Evolutionary conservation across 2,113 vertebrate genomes (phyloP).

Genomic region (Tinamus guttatus): DNA sequence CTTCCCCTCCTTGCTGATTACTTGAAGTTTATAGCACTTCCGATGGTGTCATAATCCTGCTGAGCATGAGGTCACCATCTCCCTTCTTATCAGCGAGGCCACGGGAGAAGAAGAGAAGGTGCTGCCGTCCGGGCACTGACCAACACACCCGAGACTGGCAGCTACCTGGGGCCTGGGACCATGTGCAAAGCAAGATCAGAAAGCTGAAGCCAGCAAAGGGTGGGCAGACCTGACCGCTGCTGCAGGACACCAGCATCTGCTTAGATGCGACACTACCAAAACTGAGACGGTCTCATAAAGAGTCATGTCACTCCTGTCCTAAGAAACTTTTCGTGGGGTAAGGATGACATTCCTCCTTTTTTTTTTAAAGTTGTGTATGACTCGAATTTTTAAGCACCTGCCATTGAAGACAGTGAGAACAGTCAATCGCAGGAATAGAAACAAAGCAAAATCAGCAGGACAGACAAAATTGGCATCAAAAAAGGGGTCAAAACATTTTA

Average conservation of each 20-base stretch:
- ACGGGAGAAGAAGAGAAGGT: background rate
- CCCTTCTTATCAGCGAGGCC: background rate
- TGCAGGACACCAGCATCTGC: background rate
- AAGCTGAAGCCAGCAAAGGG: background rate
- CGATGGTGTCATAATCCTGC: background rate
- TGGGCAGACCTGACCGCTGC: background rate
- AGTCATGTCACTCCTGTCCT: background rate
- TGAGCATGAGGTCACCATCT: slow-evolving; percentile 2
- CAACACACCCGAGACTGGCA: background rate
- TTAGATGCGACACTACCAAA: background rate
- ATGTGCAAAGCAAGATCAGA: background rate
- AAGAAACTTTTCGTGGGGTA: background rate
- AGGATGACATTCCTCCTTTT: background rate
- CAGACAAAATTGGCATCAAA: background rate
- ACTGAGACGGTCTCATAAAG: background rate
- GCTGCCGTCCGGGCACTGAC: background rate
- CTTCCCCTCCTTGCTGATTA: background rate
- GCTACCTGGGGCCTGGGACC: background rate
- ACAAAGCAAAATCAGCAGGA: background rate
- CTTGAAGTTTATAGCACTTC: background rate
- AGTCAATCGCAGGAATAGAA: background rate
- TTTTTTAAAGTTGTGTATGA: background rate
- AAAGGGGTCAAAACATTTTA: background rate
- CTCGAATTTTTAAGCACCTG: background rate
- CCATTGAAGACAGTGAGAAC: background rate